Evolutionary conservation across 2,888 invertebrate species (phyloP), one percentile per base, ranked within the genome.

Genomic region (Lepidochitona cinerea): DNA sequence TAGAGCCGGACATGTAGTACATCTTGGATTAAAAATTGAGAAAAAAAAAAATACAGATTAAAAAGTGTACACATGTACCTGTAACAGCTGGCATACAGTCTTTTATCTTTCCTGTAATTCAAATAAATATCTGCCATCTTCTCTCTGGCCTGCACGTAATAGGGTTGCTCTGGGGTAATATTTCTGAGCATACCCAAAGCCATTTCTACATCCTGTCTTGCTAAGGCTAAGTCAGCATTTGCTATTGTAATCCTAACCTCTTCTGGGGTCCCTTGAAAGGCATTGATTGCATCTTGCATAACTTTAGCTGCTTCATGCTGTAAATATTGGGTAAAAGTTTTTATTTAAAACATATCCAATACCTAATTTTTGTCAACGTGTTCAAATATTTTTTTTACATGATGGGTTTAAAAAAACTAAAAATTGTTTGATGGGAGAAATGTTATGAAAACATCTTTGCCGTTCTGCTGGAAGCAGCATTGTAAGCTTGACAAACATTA

Each of bases 51-150:
- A 49, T 4, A 49, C 49, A 49, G 7, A n/a, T n/a, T 9, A 52
- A 5, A 23, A 0, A 69, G 59, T 18, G 35, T 5, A 54, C 23
- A 49, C 49, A 5, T n/a, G 18, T 23, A 92, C 92, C 91, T 91
- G 86, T 93, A 98, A 90, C 97, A 97, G 80, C 94, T 93, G 0
- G 97, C 95, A 91, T 96, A 99, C 84, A 96, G 94, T 36, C 94
- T 92, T 37, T 95, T 94, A 90, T 99, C 97, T 74, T 96, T 96
- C 75, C 96, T 94, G 81, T 96, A 93, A 78, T 95, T 94, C 78
- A 99, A 91, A 89, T 97, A 95, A 79, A 99, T 95, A 76, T 97
- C 95, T 0, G 99, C 98, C 93, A 98, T 92, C 81, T 92, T 92
- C 79, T 93, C 92, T 26, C 92, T 85, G 32, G 94, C 94, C 88